Evolutionary conservation across 2,113 vertebrate genomes (phyloP), one percentile per base, ranked within the genome.

Genomic region (Leucopsar rothschildi): DNA sequence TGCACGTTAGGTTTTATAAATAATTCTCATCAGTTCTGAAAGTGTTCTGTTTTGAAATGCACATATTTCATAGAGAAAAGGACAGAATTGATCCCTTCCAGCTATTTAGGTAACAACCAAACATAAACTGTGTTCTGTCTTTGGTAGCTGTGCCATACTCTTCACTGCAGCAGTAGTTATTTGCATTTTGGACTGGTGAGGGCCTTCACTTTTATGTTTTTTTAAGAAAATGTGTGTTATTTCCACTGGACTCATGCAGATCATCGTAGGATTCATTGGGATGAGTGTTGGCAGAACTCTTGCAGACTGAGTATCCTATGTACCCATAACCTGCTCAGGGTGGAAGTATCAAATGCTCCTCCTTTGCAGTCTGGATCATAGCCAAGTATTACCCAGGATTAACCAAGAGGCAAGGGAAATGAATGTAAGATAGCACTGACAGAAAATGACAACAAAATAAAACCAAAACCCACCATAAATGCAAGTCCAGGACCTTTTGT

Each of bases 291-390:
- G 28, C 68, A 53, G 40, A 49, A 61, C 8, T 42, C 45, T 78
- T 52, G 23, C 65, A 75, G 25, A 1, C 37, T 7, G 2, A 65
- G 42, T 45, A 55, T 21, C 12, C 33, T 8, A 0, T 23, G 31
- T 39, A 63, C 20, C 65, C 49, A 78, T 20, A n/a, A 8, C 23
- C 39, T 52, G 9, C 29, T 69, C 40, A 15, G 52, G 55, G 16
- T 23, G 14, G 47, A 65, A 23, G 15, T 28, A 12, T n/a, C 56
- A 75, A 40, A 49, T 44, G 25, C 29, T 85, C 40, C 68, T 72
- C 53, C 29, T 73, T 50, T 71, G 39, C 25, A 11, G 53, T 55
- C 52, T 50, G 33, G 75, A 63, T 57, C 52, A 16, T 6, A 53
- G 55, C 45, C 0, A 0, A 33, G 23, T 42, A 19, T 59, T 65